Evolutionary conservation across 2,888 invertebrate genomes (phyloP), one percentile per base, ranked within the genome.

Genomic region (Carterocephalus palaemon): DNA sequence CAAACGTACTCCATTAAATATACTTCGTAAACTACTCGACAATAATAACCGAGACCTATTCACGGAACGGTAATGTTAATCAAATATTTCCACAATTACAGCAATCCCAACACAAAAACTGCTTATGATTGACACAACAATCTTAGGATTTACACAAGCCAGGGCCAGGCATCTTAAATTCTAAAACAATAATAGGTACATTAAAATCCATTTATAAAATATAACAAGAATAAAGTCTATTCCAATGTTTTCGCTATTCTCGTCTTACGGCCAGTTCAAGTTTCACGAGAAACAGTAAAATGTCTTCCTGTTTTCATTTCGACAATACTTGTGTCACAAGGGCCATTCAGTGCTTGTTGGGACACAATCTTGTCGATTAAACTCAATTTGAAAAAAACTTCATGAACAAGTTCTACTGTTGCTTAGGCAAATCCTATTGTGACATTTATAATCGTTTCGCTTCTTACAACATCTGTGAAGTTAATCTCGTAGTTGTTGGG

Each of bases 331-430:
- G 61, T 54, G 46, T 51, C 50, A 58, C 53, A 54, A 57, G 62
- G 52, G 52, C 62, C 56, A 56, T 62, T 62, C 63, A 59, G 54
- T 59, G 54, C 51, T 67, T 71, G 65, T 67, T 56, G 58, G 60
- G 54, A 51, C 53, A 55, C 57, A 65, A 67, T 58, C 60, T 48
- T 45, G 48, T 7, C 67, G 61, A 68, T 70, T 67, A 60, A 61
- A 62, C 53, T 50, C 53, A 50, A 60, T 64, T 59, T 52, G 55
- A 66, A 67, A 70, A 70, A 69, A 65, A 62, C 51, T 64, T 64
- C 65, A 70, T 70, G 63, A 57, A 72, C 79, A 81, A 77, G 76
- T 78, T 80, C 79, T 79, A 80, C 74, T 82, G 79, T 83, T 81
- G 76, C 78, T 56, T 53, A 57, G 60, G 64, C 62, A 64, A 60